Conservation (phyloP, 2,888 invertebrate genomes). For the Coecobrya sp. region DNA sequence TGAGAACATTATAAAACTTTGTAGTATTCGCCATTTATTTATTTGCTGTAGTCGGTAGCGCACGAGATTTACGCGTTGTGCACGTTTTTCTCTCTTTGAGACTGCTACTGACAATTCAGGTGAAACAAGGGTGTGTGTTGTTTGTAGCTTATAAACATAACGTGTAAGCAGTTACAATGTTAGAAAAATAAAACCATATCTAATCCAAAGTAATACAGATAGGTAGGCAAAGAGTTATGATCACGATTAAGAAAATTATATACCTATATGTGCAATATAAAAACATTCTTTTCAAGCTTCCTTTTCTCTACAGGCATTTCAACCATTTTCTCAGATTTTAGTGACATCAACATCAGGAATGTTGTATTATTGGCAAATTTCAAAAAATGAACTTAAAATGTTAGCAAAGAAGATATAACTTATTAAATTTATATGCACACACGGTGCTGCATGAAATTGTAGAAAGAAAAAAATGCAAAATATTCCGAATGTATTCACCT, state of each 20-base stretch:
- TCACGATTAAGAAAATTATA: neutral
- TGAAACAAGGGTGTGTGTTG: neutral
- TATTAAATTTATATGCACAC: neutral
- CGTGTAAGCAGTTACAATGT: neutral
- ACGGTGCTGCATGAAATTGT: neutral
- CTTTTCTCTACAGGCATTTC: neutral
- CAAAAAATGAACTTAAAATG: too few relatives aligned
- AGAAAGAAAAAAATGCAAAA: neutral
- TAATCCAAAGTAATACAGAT: neutral
- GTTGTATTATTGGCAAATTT: too few relatives aligned
- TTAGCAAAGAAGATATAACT: too few relatives aligned
- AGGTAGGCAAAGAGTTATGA: neutral
- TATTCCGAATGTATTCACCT: neutral
- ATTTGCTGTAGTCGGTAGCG: neutral
- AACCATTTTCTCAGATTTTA: too few relatives aligned
- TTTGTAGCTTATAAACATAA: neutral
- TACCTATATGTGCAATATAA: neutral
- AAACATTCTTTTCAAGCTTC: neutral
- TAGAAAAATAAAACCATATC: constrained; percentile 13
- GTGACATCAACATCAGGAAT: too few relatives aligned
- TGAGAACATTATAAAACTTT: neutral
- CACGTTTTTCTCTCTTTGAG: neutral
- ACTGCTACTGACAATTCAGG: neutral
- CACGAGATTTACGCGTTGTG: neutral
- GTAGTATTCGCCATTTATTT: too few relatives aligned